Conservation (phyloP, 2,888 invertebrate species). For the Polydrusus tereticollis region DNA sequence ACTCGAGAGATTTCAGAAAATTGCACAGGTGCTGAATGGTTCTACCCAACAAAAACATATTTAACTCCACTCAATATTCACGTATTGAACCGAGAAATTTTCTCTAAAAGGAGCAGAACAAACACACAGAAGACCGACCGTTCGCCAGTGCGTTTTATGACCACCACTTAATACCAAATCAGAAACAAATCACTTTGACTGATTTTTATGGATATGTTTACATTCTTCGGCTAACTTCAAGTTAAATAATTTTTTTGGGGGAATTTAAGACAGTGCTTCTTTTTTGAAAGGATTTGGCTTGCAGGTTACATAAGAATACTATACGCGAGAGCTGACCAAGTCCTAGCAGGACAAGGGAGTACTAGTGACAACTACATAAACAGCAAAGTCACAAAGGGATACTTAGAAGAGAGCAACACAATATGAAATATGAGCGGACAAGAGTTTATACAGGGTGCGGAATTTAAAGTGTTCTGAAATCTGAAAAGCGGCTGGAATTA, state of each 20-base stretch:
- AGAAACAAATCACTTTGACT: conserved; percentile 58
- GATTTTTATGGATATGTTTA: conserved; percentile 58
- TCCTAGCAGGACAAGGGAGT: too few species aligned
- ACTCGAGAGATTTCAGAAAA: conserved; percentile 14
- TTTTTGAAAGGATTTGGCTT: not conserved
- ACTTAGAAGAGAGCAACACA: too few species aligned
- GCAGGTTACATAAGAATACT: too few species aligned
- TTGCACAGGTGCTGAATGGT: conserved; percentile 38
- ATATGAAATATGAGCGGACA: too few species aligned
- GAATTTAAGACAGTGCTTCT: not conserved
- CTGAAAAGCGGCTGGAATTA: too few species aligned
- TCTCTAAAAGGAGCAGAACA: conserved; percentile 43
- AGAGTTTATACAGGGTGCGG: too few species aligned
- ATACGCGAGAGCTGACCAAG: too few species aligned
- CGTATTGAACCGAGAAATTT: conserved; percentile 36
- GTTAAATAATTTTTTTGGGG: conserved; percentile 10
- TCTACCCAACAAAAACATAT: conserved; percentile 20
- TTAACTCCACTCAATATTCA: conserved; percentile 36
- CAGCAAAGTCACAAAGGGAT: too few species aligned
- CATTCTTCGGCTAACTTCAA: conserved; percentile 48
- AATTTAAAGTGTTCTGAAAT: too few species aligned
- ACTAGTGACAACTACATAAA: too few species aligned
- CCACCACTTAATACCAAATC: conserved; percentile 46
- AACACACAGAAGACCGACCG: conserved; percentile 39
- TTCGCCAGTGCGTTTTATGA: conserved; percentile 33